These are phyloP conservation scores for Cepaea nemoralis DNA, from an alignment of 1,140 invertebrate species.

Conservation along the genomic window DNA sequence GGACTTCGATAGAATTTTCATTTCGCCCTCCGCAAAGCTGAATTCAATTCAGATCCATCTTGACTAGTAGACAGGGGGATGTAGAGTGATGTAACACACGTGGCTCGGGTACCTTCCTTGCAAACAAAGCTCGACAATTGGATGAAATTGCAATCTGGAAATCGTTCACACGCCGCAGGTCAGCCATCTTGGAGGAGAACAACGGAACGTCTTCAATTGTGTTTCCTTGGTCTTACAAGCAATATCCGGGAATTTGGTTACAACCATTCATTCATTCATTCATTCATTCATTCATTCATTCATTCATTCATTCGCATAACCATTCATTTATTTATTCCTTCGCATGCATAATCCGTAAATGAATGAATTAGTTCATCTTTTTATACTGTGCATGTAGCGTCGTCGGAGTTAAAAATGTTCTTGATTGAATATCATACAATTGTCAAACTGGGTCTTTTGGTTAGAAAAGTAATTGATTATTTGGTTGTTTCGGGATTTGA, in stretches of 20 bases:
- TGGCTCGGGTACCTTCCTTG: not conserved
- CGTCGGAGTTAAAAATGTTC: no score
- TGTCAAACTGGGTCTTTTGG: no score
- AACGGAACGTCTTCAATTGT: not conserved
- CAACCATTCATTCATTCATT: not conserved
- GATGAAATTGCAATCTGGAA: not conserved
- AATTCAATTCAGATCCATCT: slow-evolving; percentile 16
- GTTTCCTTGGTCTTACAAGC: not conserved
- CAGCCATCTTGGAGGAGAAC: not conserved
- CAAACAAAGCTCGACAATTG: not conserved
- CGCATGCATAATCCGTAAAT: no score
- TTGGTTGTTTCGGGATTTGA: no score
- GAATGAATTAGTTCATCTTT: no score
- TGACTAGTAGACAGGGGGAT: not conserved
- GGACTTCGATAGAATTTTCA: not conserved
- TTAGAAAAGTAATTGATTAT: no score
- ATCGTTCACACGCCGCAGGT: not conserved
- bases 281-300: no score
- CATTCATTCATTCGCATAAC: no score
- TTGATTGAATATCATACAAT: no score
- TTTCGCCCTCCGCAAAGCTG: slow-evolving; percentile 3
- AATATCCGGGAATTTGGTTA: not conserved
- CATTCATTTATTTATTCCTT: no score
- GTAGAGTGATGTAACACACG: not conserved
- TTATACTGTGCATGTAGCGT: no score